Percentiles rank a stretch among this genome's conserved stretches.
These are phyloP conservation scores for Congeria kusceri DNA, from an alignment of 2,888 invertebrate genomes.

Conservation along the genomic window DNA sequence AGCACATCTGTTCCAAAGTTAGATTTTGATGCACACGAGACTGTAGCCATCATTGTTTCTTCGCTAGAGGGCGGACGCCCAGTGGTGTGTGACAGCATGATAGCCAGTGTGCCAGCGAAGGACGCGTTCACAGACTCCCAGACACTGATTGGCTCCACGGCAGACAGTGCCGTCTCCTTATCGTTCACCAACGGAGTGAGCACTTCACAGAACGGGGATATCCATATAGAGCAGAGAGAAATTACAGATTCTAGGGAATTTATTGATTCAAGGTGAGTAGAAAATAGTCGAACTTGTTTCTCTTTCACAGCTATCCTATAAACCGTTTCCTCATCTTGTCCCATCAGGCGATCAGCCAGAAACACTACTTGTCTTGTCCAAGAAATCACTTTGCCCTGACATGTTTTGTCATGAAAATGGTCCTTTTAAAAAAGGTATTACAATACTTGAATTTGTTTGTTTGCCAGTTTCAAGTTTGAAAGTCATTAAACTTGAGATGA, in stretches of 20 bases:
- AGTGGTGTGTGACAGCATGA: slow-evolving; percentile 9
- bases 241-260: slow-evolving; percentile 68
- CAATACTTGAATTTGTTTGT: too few species aligned
- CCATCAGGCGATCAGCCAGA: too few species aligned
- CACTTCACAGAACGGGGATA: slow-evolving; percentile 65
- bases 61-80: slow-evolving; percentile 23
- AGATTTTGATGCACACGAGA: slow-evolving; percentile 36
- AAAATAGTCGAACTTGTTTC: neutral
- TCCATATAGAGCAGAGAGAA: slow-evolving; percentile 63
- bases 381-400: too few species aligned
- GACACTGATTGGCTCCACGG: slow-evolving; percentile 37
- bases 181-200: slow-evolving; percentile 62
- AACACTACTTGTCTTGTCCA: too few species aligned
- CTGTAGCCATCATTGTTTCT: slow-evolving; percentile 36
- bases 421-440: too few species aligned
- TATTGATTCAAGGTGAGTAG: slow-evolving; percentile 71
- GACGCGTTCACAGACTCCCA: slow-evolving; percentile 47
- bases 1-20: slow-evolving; percentile 14
- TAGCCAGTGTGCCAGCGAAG: slow-evolving; percentile 9
- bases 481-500: too few species aligned
- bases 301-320: too few species aligned
- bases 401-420: too few species aligned
- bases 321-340: too few species aligned
- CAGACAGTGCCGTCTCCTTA: slow-evolving; percentile 62
- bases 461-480: too few species aligned